Evolutionary conservation across 2,888 invertebrate genomes (phyloP).

Genomic region (Melinaea menophilus): DNA sequence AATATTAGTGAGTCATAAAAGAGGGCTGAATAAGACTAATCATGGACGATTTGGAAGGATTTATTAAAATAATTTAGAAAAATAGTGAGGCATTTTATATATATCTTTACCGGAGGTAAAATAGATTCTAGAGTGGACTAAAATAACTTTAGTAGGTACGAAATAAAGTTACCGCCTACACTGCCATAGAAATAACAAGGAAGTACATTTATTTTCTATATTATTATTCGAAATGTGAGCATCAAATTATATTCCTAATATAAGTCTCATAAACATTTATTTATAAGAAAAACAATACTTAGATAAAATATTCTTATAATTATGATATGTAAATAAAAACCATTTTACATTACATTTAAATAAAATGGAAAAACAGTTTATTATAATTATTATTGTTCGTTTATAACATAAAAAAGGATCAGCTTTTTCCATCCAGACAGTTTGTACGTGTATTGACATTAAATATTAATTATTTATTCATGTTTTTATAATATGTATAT

Average conservation of each 20-base stretch:
- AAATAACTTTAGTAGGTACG: constrained; percentile 2
- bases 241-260: not conserved
- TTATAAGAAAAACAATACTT: no score
- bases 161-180: constrained; percentile 3
- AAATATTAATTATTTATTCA: no score
- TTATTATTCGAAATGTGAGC: not conserved
- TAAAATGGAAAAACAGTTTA: no score
- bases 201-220: constrained; percentile 3
- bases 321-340: no score
- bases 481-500: not conserved
- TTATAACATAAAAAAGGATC: no score
- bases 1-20: constrained; percentile 6
- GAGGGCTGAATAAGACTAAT: constrained; percentile 4
- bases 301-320: no score
- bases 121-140: not conserved
- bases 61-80: not conserved
- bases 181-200: not conserved
- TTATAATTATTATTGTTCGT: no score
- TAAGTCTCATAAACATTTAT: not conserved
- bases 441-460: no score
- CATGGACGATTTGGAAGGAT: not conserved
- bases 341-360: no score
- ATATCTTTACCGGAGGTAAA: not conserved
- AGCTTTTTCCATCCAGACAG: no score
- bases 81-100: no score